Percentiles rank a stretch among this genome's conserved stretches.
Conservation (phyloP, 2,888 invertebrate species). For the Allophyes oxyacanthae region DNA sequence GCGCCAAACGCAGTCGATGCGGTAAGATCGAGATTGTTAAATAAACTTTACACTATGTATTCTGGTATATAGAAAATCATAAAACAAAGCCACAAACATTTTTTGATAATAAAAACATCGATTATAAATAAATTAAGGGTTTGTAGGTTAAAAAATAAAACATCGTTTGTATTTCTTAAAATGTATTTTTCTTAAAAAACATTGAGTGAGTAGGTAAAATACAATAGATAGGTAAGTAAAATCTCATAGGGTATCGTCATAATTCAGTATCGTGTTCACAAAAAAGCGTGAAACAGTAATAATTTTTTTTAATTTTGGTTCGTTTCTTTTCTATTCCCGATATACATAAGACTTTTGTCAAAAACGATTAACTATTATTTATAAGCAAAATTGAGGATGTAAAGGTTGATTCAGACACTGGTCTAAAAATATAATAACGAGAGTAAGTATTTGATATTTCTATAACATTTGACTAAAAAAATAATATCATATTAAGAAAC, state of each 20-base stretch:
- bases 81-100: no score
- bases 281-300: no score
- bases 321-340: no score
- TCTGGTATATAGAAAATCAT: no score
- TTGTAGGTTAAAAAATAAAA: slow-evolving; percentile 27
- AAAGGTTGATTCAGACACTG: slow-evolving; percentile 7
- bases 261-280: neutral
- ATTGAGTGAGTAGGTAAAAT: slow-evolving; percentile 22
- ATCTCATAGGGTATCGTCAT: slow-evolving; percentile 39
- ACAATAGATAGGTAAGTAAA: slow-evolving; percentile 9
- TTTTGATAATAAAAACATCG: no score
- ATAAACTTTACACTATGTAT: no score
- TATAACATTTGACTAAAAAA: no score
- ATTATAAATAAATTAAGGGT: no score
- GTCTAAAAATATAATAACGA: slow-evolving; percentile 8
- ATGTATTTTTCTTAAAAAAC: slow-evolving; percentile 36
- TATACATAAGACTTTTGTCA: neutral
- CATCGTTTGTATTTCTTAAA: slow-evolving; percentile 2
- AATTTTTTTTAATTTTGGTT: no score
- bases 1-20: no score
- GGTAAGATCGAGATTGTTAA: no score
- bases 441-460: neutral
- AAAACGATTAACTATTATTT: neutral
- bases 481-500: no score
- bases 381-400: slow-evolving; percentile 24